Percentiles rank a stretch among this genome's conserved stretches.
phyloP scores from a whole-genome alignment of 2,113 vertebrate species.

The Sander lucioperca region DNA sequence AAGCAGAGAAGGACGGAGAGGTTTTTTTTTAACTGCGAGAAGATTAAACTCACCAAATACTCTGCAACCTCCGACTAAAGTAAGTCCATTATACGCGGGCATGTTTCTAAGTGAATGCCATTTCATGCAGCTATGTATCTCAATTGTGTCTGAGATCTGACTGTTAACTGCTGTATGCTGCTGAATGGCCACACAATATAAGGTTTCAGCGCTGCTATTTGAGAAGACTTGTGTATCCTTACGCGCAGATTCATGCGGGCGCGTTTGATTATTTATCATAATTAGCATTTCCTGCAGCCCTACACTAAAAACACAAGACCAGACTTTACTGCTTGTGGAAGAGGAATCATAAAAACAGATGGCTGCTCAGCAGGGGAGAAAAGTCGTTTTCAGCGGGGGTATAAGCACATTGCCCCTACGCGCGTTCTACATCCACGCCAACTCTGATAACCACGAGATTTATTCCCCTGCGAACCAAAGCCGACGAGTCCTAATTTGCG shows the following conservation, averaged over 20 bases:
- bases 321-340: neutral
- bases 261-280: conserved; percentile 24
- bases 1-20: conserved; percentile 50
- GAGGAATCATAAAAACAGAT: neutral
- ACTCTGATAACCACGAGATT: conserved; percentile 36
- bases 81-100: conserved; percentile 60
- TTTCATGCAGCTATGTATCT: neutral
- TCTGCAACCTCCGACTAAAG: conserved; percentile 57
- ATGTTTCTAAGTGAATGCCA: conserved; percentile 1
- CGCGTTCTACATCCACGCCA: conserved; percentile 61
- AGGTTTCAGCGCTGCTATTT: conserved; percentile 19
- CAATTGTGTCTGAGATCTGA: neutral
- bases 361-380: conserved; percentile 21
- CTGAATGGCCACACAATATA: conserved; percentile 30
- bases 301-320: neutral
- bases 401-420: conserved; percentile 40
- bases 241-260: conserved; percentile 44
- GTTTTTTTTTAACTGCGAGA: conserved; percentile 25
- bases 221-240: conserved; percentile 38
- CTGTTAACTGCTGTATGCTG: conserved; percentile 9
- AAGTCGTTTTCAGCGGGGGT: conserved; percentile 19
- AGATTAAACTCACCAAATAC: conserved; percentile 52
- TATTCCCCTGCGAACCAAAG: conserved; percentile 9
- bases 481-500: conserved; percentile 18
- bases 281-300: conserved; percentile 12